These are phyloP conservation scores for Mythimna lalbum DNA, from an alignment of 2,888 invertebrate species.

Conservation along the genomic window DNA sequence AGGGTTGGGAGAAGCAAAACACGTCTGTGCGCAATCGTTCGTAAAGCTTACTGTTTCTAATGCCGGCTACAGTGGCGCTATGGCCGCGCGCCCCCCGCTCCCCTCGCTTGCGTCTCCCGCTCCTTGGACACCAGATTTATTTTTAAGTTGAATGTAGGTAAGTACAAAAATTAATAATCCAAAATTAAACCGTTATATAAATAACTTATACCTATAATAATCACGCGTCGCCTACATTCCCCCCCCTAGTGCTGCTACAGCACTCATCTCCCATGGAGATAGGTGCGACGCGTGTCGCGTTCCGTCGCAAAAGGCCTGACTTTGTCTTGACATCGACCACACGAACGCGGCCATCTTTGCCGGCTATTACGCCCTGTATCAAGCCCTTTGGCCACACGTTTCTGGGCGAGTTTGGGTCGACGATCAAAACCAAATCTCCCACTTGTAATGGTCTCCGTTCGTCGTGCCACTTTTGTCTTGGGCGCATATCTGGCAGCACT, in stretches of 20 bases:
- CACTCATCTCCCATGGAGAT: slow-evolving; percentile 1
- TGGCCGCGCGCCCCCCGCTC: too few relatives aligned
- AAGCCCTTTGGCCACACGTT: slow-evolving; percentile 5
- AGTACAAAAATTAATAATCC: too few relatives aligned
- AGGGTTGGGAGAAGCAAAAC: too few relatives aligned
- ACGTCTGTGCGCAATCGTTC: too few relatives aligned
- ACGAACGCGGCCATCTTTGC: neutral
- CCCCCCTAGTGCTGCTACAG: slow-evolving; percentile 9
- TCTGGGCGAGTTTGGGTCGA: slow-evolving; percentile 11
- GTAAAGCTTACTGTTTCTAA: too few relatives aligned
- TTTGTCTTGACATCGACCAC: neutral
- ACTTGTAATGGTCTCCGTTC: slow-evolving; percentile 21
- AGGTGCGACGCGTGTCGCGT: slow-evolving; percentile 2
- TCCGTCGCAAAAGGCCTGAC: neutral
- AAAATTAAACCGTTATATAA: too few relatives aligned
- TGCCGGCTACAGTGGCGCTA: too few relatives aligned
- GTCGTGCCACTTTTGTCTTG: slow-evolving; percentile 24
- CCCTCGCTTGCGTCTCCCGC: too few relatives aligned
- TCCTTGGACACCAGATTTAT: too few relatives aligned
- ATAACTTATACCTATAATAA: too few relatives aligned
- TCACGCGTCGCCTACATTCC: neutral
- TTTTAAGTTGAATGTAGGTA: too few relatives aligned
- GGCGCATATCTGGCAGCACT: slow-evolving; percentile 43
- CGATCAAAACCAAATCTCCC: slow-evolving; percentile 28
- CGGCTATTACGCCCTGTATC: neutral